These are phyloP conservation scores for Pantherophis guttatus DNA, from an alignment of 2,113 vertebrate genomes.

Conservation along the genomic window DNA sequence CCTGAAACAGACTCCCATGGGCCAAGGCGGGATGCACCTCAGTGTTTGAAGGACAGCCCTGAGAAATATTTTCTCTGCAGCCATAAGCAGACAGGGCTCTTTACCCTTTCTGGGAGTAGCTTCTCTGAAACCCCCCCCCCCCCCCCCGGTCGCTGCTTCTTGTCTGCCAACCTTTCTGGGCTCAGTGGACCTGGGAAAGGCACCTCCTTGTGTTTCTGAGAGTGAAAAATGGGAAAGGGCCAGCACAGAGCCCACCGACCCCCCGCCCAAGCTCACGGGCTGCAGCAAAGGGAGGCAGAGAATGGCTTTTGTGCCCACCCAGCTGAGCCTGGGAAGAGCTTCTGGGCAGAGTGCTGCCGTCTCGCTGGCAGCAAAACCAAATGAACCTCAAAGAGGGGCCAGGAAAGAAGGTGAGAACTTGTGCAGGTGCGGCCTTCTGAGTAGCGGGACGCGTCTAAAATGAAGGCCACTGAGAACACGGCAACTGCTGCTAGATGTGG, in stretches of 20 bases:
- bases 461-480: not conserved
- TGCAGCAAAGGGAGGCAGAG: not conserved
- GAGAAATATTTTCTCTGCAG: not conserved
- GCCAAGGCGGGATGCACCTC: not conserved
- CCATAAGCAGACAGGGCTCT: not conserved
- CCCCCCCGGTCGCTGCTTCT: not conserved
- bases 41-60: not conserved
- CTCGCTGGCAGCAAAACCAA: not conserved
- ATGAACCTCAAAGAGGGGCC: not conserved
- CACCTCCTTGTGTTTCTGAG: not conserved
- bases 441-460: not conserved
- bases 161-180: not conserved
- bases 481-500: not conserved
- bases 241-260: not conserved
- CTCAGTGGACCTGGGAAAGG: not conserved
- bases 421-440: not conserved
- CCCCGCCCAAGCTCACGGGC: not conserved
- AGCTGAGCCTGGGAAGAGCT: not conserved
- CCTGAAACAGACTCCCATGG: not conserved
- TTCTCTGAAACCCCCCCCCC: not conserved
- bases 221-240: not conserved
- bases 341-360: not conserved
- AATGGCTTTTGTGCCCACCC: not conserved
- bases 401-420: not conserved
- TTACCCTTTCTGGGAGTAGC: not conserved